Conservation (phyloP, 1,140 invertebrate species). For the Gyrodactylus bullatarudis region DNA sequence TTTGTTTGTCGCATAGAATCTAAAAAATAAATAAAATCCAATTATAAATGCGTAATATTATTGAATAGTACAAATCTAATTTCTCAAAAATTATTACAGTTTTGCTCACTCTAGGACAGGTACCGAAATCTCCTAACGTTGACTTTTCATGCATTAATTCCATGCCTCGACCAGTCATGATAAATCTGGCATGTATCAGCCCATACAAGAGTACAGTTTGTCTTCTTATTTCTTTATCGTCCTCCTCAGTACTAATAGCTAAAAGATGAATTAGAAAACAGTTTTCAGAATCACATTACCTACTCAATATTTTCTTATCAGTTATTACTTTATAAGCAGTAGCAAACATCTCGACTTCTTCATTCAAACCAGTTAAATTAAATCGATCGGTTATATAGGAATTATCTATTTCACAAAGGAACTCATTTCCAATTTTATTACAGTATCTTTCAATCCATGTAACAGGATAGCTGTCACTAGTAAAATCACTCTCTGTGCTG, state of each 20-base stretch:
- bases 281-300: too few species aligned
- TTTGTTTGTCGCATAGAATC: background rate
- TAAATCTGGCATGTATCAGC: constrained; percentile 7
- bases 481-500: too few species aligned
- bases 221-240: background rate
- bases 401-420: background rate
- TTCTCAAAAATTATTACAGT: too few species aligned
- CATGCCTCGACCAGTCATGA: constrained; percentile 3
- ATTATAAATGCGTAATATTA: background rate
- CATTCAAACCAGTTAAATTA: background rate
- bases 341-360: too few species aligned
- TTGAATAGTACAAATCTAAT: background rate
- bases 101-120: background rate
- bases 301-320: too few species aligned
- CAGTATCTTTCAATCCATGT: background rate
- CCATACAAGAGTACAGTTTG: background rate
- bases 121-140: background rate
- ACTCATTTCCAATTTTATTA: background rate
- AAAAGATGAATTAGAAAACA: too few species aligned
- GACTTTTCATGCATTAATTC: constrained; percentile 4
- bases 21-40: background rate
- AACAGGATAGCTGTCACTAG: too few species aligned
- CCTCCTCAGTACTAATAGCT: background rate
- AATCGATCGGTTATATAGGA: background rate
- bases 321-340: too few species aligned